Percentiles rank a stretch among this genome's conserved stretches.
These are phyloP conservation scores for Deroptyus accipitrinus DNA, from an alignment of 2,113 vertebrate genomes.

Conservation along the genomic window DNA sequence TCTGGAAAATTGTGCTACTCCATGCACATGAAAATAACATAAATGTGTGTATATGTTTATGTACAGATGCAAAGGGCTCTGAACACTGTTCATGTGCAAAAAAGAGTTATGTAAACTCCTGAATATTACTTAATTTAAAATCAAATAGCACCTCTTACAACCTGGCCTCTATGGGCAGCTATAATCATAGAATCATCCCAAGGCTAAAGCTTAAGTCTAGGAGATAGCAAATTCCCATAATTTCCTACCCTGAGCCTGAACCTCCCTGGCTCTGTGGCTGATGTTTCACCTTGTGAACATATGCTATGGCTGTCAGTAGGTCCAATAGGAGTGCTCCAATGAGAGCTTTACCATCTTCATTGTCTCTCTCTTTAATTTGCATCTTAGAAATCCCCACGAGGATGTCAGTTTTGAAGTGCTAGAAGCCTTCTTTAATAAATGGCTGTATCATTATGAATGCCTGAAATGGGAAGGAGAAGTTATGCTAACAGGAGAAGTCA, in stretches of 20 bases:
- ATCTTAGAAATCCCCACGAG: neutral
- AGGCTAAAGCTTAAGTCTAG: neutral
- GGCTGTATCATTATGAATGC: neutral
- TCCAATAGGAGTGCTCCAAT: neutral
- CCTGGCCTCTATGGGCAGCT: neutral
- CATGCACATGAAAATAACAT: neutral
- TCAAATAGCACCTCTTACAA: neutral
- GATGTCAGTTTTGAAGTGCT: neutral
- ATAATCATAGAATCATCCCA: neutral
- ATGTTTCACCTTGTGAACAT: neutral
- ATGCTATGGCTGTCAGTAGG: neutral
- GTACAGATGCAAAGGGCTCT: neutral
- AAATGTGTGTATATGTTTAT: neutral
- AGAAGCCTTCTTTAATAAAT: neutral
- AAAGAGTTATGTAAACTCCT: neutral
- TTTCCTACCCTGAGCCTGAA: neutral
- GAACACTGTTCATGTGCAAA: neutral
- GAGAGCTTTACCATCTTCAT: neutral
- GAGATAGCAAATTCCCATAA: neutral
- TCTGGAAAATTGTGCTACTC: neutral
- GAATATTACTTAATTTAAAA: neutral
- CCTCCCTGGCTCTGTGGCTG: neutral
- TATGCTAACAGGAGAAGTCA: neutral
- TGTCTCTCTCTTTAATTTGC: neutral
- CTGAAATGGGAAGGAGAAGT: neutral